Evolutionary conservation across 53 echinoderm and acorn worm genomes (phyloP), one percentile per base, ranked within the genome.

Genomic region (Arbacia lixula): DNA sequence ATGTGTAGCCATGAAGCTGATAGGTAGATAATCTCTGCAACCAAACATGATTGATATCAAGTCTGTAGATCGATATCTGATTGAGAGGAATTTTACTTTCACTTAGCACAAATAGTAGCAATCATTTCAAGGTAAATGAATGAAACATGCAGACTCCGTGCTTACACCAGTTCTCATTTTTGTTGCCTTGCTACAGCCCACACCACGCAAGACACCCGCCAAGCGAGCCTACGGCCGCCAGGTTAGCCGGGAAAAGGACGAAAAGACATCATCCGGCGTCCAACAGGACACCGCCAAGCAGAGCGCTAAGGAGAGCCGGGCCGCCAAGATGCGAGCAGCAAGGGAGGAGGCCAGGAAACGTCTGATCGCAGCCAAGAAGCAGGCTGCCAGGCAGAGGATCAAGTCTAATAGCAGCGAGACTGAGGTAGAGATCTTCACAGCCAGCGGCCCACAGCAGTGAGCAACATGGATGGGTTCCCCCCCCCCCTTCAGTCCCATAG

Each of bases 161-260:
- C n/a, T n/a, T n/a, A n/a, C n/a, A n/a, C n/a, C n/a, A n/a, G n/a
- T n/a, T n/a, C n/a, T 64, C 19, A 5, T 29, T 31, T 64, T 26
- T 26, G 6, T 6, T 64, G 6, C 5, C 6, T 9, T 64, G 3
- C 31, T 81, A 17, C 82, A 81, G 82, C 62, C 82, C 14, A 42
- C 64, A 33, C 30, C 82, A 6, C 62, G 64, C 19, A 81, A 81
- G 82, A 81, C 82, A 26, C 82, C 82, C 27, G 64, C 49, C n/a
- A 81, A 81, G 64, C 62, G 62, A 46, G 62, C 62, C 4, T 81
- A 81, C 35, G 50, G 82, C 42, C 82, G 82, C 31, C 82, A 81
- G 82, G 64, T 81, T 41, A 81, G 82, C 64, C 43, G 82, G 10
- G 82, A 81, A 46, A 81, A 81, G 64, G 82, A 81, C 62, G 64